Evolutionary conservation across 1,140 invertebrate species (phyloP).

Genomic region (Drosophila ironensis): DNA sequence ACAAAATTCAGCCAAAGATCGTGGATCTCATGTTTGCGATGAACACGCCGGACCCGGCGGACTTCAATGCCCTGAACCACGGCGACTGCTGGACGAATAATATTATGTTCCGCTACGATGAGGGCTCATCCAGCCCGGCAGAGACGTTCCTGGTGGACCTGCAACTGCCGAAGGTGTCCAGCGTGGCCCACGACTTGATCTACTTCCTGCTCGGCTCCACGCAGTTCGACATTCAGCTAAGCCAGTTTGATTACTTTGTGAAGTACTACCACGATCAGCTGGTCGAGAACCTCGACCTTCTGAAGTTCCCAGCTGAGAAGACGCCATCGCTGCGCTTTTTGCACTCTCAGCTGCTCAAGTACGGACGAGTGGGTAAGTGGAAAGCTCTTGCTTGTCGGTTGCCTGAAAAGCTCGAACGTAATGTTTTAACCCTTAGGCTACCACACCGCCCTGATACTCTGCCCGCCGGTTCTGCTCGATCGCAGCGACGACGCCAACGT

Average conservation of each 20-base stretch:
- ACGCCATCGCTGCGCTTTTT: conserved; percentile 78
- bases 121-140: background rate
- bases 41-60: conserved; percentile 59
- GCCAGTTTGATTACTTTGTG: conserved; percentile 57
- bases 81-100: conserved; percentile 84
- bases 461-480: conserved; percentile 48
- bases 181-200: conserved; percentile 70
- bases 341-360: conserved; percentile 48
- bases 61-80: conserved; percentile 85
- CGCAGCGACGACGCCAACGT: conserved; percentile 32
- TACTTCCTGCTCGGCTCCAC: conserved; percentile 69
- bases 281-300: conserved; percentile 35
- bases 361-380: conserved; percentile 44
- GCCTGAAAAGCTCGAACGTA: background rate
- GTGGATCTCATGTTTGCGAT: conserved; percentile 49
- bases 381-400: background rate
- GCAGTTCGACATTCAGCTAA: conserved; percentile 41
- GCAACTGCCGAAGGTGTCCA: conserved; percentile 58
- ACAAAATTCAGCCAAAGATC: conserved; percentile 34
- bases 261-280: conserved; percentile 60
- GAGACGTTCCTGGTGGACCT: conserved; percentile 80
- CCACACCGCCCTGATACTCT: conserved; percentile 35
- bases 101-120: conserved; percentile 78
- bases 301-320: conserved; percentile 49
- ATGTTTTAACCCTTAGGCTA: conserved; percentile 10